Conservation (phyloP, 2,888 invertebrate species). For the Trachelus troglodyta region DNA sequence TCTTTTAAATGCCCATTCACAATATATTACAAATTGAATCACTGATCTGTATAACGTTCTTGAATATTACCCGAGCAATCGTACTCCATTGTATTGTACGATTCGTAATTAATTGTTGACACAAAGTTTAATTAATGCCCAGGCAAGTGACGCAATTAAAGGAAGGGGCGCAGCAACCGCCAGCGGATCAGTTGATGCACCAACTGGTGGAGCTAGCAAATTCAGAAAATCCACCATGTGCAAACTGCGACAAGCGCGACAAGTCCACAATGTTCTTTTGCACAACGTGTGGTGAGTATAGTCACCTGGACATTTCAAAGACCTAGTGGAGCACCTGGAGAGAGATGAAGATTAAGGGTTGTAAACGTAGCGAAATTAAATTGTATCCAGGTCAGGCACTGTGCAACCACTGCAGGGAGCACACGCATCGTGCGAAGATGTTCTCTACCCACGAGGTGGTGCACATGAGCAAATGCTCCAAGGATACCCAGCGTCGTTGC, state of each 20-base stretch:
- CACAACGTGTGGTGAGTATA: constrained; percentile 76
- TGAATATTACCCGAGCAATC: no score
- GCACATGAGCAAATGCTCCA: constrained; percentile 77
- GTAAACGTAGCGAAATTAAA: constrained; percentile 7
- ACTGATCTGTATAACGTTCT: neutral
- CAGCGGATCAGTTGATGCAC: constrained; percentile 75
- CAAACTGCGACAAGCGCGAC: constrained; percentile 81
- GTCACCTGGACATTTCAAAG: neutral
- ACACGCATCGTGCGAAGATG: constrained; percentile 82
- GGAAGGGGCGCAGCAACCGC: constrained; percentile 73
- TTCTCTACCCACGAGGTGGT: constrained; percentile 80
- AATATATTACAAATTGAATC: neutral
- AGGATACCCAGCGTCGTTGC: constrained; percentile 78
- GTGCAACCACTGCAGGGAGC: constrained; percentile 77
- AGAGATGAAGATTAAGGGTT: neutral
- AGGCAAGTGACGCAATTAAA: constrained; percentile 74
- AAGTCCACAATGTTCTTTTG: constrained; percentile 81
- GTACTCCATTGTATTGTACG: neutral
- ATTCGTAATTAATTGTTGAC: neutral
- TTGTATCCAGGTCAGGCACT: constrained; percentile 74
- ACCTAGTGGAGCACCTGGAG: neutral
- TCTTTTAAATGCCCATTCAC: neutral
- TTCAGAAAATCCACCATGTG: constrained; percentile 79
- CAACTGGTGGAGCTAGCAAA: constrained; percentile 79
- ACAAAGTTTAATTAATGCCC: constrained; percentile 16